A percentile compares a stretch with the other conserved stretches of the same genome.
Conservation (phyloP, 1,140 invertebrate species). For the Branchinecta lynchi region DNA sequence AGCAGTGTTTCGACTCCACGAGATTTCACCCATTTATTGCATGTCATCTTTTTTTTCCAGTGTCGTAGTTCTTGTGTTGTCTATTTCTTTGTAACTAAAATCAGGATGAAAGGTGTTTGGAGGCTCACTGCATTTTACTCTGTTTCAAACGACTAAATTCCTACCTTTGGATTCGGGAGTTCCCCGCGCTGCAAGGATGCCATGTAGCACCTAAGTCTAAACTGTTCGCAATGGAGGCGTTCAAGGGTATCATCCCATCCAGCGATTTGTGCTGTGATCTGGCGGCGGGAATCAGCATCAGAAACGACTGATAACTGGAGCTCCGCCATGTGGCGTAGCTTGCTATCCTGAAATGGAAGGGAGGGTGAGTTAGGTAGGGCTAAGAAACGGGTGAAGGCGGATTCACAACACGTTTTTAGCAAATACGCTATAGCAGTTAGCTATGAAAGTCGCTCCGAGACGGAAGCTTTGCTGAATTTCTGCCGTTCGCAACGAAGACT, state of each 20-base stretch:
- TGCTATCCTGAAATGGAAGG: constrained; percentile 56
- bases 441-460: no score
- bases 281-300: constrained; percentile 73
- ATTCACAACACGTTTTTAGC: background rate
- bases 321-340: constrained; percentile 94
- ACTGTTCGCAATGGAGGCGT: constrained; percentile 89
- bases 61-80: no score
- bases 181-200: constrained; percentile 88
- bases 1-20: no score
- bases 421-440: no score
- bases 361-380: background rate
- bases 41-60: no score
- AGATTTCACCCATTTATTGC: no score
- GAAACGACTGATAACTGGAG: constrained; percentile 85
- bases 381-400: background rate
- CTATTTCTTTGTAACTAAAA: no score
- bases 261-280: constrained; percentile 78
- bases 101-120: no score
- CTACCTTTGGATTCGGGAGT: constrained; percentile 92
- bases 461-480: no score
- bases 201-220: constrained; percentile 88
- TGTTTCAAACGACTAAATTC: no score
- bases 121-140: no score
- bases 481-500: no score
- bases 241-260: constrained; percentile 95